These are phyloP conservation scores for Tetragonisca angustula DNA, from an alignment of 2,888 invertebrate genomes.

Conservation along the genomic window DNA sequence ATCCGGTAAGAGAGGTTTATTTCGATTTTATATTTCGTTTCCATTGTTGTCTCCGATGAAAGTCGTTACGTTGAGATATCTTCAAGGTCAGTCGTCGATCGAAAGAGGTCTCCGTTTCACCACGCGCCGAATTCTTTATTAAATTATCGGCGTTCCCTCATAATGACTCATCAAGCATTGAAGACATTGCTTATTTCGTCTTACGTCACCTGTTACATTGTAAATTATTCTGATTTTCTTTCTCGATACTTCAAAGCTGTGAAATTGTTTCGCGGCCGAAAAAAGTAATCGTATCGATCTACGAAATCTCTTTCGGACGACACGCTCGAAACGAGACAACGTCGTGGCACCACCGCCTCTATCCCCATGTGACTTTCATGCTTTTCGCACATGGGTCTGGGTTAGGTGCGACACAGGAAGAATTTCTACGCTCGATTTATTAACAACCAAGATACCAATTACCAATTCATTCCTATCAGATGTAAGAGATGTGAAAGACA, in stretches of 20 bases:
- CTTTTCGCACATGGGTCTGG: constrained; percentile 64
- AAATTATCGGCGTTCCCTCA: constrained; percentile 54
- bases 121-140: constrained; percentile 43
- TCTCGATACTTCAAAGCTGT: background rate
- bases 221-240: background rate
- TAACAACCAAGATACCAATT: background rate
- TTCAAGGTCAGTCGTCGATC: background rate
- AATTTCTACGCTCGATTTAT: constrained; percentile 9
- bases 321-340: background rate
- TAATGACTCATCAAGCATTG: constrained; percentile 63
- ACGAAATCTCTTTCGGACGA: constrained; percentile 5
- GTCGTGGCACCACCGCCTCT: constrained; percentile 16
- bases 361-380: constrained; percentile 77
- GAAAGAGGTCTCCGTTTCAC: background rate
- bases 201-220: constrained; percentile 51
- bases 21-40: constrained; percentile 2
- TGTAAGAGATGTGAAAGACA: background rate
- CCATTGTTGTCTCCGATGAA: background rate
- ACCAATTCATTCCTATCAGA: background rate
- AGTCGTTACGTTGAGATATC: background rate
- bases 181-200: constrained; percentile 56
- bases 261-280: background rate
- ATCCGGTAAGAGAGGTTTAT: constrained; percentile 86
- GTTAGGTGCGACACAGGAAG: background rate
- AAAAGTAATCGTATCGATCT: constrained; percentile 25